Conservation (phyloP, 2,888 invertebrate species). For the Sesia apiformis region DNA sequence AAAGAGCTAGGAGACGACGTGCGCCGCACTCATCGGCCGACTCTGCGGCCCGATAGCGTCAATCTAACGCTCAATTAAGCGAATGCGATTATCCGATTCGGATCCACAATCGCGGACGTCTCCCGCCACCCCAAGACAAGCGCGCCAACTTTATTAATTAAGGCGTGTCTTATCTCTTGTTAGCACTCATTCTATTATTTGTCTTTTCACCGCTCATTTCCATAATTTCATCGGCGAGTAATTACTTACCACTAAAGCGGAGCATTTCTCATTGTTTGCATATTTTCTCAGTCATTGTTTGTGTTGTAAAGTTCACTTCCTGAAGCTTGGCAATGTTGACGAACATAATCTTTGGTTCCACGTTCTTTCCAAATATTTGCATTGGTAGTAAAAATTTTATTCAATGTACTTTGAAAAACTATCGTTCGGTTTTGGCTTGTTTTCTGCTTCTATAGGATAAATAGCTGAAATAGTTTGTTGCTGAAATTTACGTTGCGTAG, state of each 20-base stretch:
- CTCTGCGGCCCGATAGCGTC: slow-evolving; percentile 61
- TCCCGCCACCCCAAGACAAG: slow-evolving; percentile 53
- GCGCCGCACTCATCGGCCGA: slow-evolving; percentile 17
- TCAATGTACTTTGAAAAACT: no score
- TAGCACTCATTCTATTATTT: slow-evolving; percentile 75
- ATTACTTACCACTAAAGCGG: slow-evolving; percentile 66
- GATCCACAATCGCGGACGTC: slow-evolving; percentile 58
- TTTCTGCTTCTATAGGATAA: slow-evolving; percentile 36
- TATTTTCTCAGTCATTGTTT: slow-evolving; percentile 53
- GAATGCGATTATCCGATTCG: slow-evolving; percentile 71
- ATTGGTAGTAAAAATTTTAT: no score
- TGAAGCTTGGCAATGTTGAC: slow-evolving; percentile 18
- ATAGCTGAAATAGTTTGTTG: slow-evolving; percentile 47
- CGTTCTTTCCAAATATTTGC: slow-evolving; percentile 10
- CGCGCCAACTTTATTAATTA: slow-evolving; percentile 74
- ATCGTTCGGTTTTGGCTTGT: slow-evolving; percentile 12
- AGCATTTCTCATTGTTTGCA: slow-evolving; percentile 62
- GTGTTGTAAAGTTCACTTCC: slow-evolving; percentile 42
- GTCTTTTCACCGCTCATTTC: slow-evolving; percentile 74
- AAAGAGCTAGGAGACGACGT: slow-evolving; percentile 17
- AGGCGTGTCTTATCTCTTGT: slow-evolving; percentile 75
- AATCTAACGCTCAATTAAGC: slow-evolving; percentile 73
- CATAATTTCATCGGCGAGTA: slow-evolving; percentile 71
- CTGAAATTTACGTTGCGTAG: slow-evolving; percentile 19
- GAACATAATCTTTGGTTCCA: not conserved